phyloP scores from a whole-genome alignment of 2,113 vertebrate genomes.

The Tyrannus savana region DNA sequence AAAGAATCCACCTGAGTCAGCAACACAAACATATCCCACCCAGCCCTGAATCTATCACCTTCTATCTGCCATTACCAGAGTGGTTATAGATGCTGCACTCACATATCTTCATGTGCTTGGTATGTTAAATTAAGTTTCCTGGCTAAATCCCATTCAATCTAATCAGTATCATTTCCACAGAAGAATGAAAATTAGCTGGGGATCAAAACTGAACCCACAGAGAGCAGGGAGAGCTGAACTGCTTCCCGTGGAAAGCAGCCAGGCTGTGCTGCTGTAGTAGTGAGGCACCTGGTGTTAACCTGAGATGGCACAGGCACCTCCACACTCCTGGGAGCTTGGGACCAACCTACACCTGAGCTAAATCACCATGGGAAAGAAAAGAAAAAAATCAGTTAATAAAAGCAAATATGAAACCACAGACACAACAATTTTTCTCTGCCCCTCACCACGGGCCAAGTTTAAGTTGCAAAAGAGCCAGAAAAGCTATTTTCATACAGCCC shows the following conservation, averaged over 20 bases:
- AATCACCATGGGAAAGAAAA: background rate
- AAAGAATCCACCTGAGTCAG: background rate
- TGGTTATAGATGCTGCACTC: background rate
- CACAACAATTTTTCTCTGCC: background rate
- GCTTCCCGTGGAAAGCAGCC: background rate
- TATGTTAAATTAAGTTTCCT: background rate
- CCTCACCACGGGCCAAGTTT: fast-evolving
- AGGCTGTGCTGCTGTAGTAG: background rate
- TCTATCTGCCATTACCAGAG: background rate
- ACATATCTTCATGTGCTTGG: background rate
- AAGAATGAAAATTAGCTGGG: background rate
- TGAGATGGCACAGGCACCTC: background rate
- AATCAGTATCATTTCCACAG: background rate
- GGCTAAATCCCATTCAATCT: background rate
- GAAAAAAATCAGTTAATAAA: background rate
- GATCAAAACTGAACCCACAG: background rate
- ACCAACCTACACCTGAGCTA: background rate
- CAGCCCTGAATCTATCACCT: background rate
- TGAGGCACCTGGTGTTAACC: background rate
- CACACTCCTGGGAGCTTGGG: background rate
- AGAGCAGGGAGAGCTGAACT: background rate
- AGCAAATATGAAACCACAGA: background rate
- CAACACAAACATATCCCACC: background rate
- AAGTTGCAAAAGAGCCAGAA: background rate
- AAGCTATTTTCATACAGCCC: background rate